These are phyloP conservation scores for Pelagia noctiluca DNA, from an alignment of 30 jellyfish, hydroid and myxozoan genomes.

Conservation along the genomic window DNA sequence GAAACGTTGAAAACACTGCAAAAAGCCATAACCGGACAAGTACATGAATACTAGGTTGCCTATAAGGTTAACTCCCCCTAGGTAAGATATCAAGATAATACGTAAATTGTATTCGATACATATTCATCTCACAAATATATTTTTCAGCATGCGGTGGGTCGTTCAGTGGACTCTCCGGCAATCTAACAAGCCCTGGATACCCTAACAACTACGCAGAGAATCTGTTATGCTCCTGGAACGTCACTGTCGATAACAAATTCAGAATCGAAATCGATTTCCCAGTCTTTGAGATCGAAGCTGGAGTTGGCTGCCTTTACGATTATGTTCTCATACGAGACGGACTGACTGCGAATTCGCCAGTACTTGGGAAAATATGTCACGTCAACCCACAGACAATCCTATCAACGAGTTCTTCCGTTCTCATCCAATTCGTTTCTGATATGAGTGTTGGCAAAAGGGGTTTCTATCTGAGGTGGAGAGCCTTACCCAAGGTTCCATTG, in stretches of 20 bases:
- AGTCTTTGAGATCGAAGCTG: constrained; percentile 77
- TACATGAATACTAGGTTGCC: no score
- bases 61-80: no score
- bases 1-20: no score
- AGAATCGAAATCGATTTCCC: constrained; percentile 65
- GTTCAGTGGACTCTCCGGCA: constrained; percentile 58
- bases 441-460: constrained; percentile 77
- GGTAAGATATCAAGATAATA: no score
- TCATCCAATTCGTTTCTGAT: constrained; percentile 83
- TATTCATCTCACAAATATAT: no score
- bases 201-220: constrained; percentile 83
- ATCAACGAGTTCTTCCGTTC: constrained; percentile 74
- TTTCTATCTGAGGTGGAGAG: constrained; percentile 76
- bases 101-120: no score
- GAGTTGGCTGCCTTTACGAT: constrained; percentile 79
- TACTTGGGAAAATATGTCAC: constrained; percentile 65
- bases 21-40: no score
- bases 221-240: constrained; percentile 38
- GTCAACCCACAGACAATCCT: constrained; percentile 41
- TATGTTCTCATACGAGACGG: constrained; percentile 81
- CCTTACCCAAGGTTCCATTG: constrained; percentile 74
- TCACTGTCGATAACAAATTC: constrained; percentile 41
- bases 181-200: constrained; percentile 83
- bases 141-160: constrained; percentile 79
- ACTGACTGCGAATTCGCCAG: constrained; percentile 61